phyloP scores from a whole-genome alignment of 2,113 vertebrate species.

The Erythrolamprus reginae region DNA sequence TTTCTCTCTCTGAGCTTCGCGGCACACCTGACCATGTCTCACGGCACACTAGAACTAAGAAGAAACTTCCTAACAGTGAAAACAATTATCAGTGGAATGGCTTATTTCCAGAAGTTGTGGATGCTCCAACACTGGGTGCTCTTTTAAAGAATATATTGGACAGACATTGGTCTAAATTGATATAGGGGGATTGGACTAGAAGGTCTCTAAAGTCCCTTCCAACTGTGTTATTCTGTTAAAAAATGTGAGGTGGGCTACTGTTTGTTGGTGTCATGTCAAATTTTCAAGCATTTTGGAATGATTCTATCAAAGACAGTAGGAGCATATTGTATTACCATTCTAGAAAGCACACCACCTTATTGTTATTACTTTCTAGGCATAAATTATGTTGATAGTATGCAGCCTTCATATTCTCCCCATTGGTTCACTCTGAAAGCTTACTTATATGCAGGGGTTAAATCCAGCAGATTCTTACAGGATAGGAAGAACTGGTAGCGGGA shows the following conservation, averaged over 20 bases:
- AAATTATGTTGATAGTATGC: not conserved
- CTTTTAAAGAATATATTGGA: no score
- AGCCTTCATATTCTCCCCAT: not conserved
- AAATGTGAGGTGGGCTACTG: not conserved
- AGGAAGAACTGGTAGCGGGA: no score
- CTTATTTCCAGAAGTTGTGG: no score
- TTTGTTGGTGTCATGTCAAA: not conserved
- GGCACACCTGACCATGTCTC: no score
- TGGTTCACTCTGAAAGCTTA: not conserved
- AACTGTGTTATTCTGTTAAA: not conserved
- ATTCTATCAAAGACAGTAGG: not conserved
- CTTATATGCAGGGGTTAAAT: not conserved
- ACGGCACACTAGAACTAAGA: no score
- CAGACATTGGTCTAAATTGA: no score
- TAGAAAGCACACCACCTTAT: not conserved
- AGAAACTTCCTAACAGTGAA: no score
- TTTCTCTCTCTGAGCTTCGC: no score
- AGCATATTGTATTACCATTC: not conserved
- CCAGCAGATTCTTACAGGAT: no score
- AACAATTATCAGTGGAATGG: no score
- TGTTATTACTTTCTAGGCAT: not conserved
- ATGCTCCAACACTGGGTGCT: no score
- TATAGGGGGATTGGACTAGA: no score
- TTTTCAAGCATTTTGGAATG: not conserved
- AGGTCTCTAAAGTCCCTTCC: not conserved